phyloP scores from a whole-genome alignment of 2,797 vertebrate genomes.

The Coracias cyanogaster region DNA sequence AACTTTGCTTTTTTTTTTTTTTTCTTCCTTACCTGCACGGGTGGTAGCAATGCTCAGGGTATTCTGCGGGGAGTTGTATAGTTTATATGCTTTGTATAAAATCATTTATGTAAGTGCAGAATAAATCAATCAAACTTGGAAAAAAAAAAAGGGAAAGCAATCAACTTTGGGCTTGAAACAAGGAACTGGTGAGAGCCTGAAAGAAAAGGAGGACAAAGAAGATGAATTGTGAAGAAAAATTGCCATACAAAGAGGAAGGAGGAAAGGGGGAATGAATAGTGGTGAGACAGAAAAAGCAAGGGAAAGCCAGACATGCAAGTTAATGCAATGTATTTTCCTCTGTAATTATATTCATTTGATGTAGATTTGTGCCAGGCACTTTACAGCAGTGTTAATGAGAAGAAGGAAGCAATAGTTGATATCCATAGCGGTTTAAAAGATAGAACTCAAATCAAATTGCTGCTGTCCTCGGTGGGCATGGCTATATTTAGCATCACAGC shows the following conservation, averaged over 20 bases:
- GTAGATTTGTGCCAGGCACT: constrained; percentile 43
- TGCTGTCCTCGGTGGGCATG: neutral
- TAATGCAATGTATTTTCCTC: constrained; percentile 25
- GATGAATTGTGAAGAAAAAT: neutral
- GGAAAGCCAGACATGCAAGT: neutral
- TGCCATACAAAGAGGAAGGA: neutral
- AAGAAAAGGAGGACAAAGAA: neutral
- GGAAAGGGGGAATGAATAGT: neutral
- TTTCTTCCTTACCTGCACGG: neutral
- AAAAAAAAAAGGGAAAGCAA: neutral
- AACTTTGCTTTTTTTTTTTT: neutral
- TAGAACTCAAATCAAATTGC: neutral
- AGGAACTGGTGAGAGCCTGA: neutral
- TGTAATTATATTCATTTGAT: constrained; percentile 56
- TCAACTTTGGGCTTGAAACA: neutral
- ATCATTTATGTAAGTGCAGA: neutral
- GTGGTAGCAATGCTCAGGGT: neutral
- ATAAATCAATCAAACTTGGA: neutral
- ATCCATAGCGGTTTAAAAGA: neutral
- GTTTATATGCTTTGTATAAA: neutral
- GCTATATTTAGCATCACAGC: constrained; percentile 44
- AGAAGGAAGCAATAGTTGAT: constrained; percentile 24
- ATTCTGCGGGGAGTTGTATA: neutral
- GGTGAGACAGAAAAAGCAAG: neutral
- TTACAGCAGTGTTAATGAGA: constrained; percentile 46